Base-by-base conservation (phyloP, 2,888 invertebrate genomes). In the Panorpa germanica region DNA sequence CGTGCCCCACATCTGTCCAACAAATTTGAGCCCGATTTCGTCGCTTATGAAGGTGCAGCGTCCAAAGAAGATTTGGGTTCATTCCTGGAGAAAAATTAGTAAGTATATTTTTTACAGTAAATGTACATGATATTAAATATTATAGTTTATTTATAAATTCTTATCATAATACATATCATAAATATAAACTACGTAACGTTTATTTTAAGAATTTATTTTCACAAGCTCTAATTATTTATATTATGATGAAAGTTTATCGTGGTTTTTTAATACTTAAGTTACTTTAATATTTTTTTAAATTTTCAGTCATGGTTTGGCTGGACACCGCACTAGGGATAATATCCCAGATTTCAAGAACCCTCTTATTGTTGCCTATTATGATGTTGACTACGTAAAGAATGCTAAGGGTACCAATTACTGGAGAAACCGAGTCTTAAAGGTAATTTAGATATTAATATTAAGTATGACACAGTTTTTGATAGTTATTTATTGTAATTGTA, bases 401-500 rank as follows among this genome's bases (percentile, higher is more conserved):
- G 65, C 78, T 14, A 99, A 99, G 58, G 96, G 90, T 28, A 93
- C 95, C 30, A 95, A 98, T 61, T 98, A 98, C 64, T 98, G 96
- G 95, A 77, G 93, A 45, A 95, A 95, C 59, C 73, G 95, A 40
- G 74, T 95, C 29, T 67, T 95, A 43, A 95, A 95, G 61, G 72
- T 69, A 44, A 18, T 27, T 27, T 29, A 10, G 9, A 9, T 29
- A 20, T 9, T 20, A 6, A 10, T 5, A 8, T n/a, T 10, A 24
- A 10, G 11, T 29, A 24, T 15, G 53, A 54, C 21, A 54, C 52
- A 39, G 50, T 49, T 28, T 53, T 50, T 35, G 44, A 33, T 3
- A 49, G 49, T 4, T n/a, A 25, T 11, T 7, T 8, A 7, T 7
- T 25, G 7, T 25, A 9, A 11, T 16, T 27, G 17, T 16, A 14